Evolutionary conservation across 1,140 invertebrate genomes (phyloP).

Genomic region (Lerema accius): DNA sequence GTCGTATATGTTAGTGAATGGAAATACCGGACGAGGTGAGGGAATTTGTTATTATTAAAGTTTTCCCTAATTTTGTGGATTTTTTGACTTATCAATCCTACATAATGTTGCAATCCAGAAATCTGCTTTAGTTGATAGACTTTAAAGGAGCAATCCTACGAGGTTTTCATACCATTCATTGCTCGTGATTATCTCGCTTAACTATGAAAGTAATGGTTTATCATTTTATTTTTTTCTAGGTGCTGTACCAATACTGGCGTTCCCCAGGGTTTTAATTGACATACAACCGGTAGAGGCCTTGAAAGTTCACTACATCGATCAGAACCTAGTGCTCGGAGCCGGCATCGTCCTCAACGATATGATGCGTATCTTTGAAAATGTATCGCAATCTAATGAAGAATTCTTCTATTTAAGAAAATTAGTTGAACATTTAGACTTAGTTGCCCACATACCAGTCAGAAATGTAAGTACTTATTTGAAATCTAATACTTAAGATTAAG

Average conservation of each 20-base stretch:
- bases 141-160: too few relatives aligned
- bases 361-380: constrained; percentile 83
- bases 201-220: neutral
- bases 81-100: too few relatives aligned
- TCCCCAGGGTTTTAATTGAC: constrained; percentile 85
- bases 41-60: too few relatives aligned
- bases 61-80: too few relatives aligned
- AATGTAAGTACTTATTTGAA: constrained; percentile 86
- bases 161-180: too few relatives aligned
- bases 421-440: constrained; percentile 86
- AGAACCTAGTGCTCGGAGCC: constrained; percentile 84
- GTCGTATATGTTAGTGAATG: constrained; percentile 82
- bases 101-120: too few relatives aligned
- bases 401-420: constrained; percentile 84
- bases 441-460: constrained; percentile 87
- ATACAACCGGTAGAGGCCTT: constrained; percentile 84
- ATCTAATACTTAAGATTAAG: too few relatives aligned
- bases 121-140: neutral
- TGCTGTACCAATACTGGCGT: constrained; percentile 53
- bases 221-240: constrained; percentile 44
- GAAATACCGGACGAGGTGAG: constrained; percentile 81
- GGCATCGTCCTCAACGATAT: constrained; percentile 85
- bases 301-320: constrained; percentile 85
- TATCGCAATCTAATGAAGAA: constrained; percentile 57
- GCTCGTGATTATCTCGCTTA: too few relatives aligned